Conservation (phyloP, 2,888 invertebrate species). For the Agrotis ipsilon region DNA sequence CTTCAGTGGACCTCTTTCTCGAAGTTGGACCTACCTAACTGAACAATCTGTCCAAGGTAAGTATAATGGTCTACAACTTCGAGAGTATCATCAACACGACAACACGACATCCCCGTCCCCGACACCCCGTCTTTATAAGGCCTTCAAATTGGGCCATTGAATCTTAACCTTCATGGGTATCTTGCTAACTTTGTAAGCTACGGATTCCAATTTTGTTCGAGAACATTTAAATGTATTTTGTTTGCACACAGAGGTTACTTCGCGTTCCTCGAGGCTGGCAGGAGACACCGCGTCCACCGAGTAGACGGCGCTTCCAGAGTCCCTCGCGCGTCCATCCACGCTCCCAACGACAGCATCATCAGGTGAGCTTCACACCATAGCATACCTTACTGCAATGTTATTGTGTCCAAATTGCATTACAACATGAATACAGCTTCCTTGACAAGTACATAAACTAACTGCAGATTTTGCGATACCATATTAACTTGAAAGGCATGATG, state of each 20-base stretch:
- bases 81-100: too few species aligned
- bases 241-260: slow-evolving; percentile 93
- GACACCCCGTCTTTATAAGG: too few species aligned
- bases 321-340: slow-evolving; percentile 92
- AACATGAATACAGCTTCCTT: slow-evolving; percentile 66
- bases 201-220: background rate
- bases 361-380: slow-evolving; percentile 79
- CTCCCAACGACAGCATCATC: slow-evolving; percentile 94
- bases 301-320: slow-evolving; percentile 90
- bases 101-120: too few species aligned
- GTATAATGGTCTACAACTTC: too few species aligned
- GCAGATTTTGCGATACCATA: slow-evolving; percentile 62
- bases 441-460: slow-evolving; percentile 69
- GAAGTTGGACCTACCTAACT: too few species aligned
- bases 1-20: too few species aligned
- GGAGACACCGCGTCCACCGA: slow-evolving; percentile 92
- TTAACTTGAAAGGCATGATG: slow-evolving; percentile 75
- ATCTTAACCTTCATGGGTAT: background rate
- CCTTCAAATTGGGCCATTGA: too few species aligned
- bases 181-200: background rate
- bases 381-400: slow-evolving; percentile 52
- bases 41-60: too few species aligned
- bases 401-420: slow-evolving; percentile 72
- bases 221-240: slow-evolving; percentile 1
- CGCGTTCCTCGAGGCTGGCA: slow-evolving; percentile 96